These are phyloP conservation scores for Hydrotaea diabolus DNA, from an alignment of 2,888 invertebrate genomes.

Conservation along the genomic window DNA sequence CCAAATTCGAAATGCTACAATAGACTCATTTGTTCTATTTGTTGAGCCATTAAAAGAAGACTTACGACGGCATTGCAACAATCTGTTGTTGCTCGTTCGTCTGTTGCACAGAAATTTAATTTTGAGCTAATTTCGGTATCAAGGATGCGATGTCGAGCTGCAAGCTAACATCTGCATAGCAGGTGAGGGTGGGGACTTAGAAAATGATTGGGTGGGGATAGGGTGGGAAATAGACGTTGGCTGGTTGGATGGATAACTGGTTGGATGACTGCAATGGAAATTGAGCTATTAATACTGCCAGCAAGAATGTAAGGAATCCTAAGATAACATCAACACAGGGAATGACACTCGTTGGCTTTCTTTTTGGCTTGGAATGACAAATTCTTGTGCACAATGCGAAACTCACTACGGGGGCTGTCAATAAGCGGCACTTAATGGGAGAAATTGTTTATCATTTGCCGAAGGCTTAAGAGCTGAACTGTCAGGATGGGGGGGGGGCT, in stretches of 20 bases:
- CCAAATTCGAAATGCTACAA: constrained; percentile 5
- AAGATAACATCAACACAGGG: constrained; percentile 2
- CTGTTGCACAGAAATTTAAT: constrained; percentile 47
- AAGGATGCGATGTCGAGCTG: too few species aligned
- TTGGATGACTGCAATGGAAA: not conserved
- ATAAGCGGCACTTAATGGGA: not conserved
- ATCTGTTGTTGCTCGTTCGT: constrained; percentile 23
- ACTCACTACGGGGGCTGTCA: too few species aligned
- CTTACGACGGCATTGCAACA: constrained; percentile 51
- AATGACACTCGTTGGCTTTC: not conserved
- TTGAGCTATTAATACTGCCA: constrained; percentile 6
- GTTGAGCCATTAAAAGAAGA: constrained; percentile 48
- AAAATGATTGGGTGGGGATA: not conserved
- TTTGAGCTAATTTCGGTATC: constrained; percentile 55
- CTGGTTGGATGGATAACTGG: not conserved
- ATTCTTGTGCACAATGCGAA: not conserved
- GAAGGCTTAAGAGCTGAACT: too few species aligned
- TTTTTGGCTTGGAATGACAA: not conserved
- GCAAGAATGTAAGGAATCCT: not conserved
- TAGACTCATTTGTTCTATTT: constrained; percentile 37
- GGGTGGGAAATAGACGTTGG: not conserved
- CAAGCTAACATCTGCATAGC: too few species aligned
- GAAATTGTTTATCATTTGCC: not conserved
- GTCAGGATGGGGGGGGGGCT: too few species aligned
- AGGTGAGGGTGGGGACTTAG: too few species aligned